Conservation (phyloP, 2,888 invertebrate species). For the Noctua janthina region DNA sequence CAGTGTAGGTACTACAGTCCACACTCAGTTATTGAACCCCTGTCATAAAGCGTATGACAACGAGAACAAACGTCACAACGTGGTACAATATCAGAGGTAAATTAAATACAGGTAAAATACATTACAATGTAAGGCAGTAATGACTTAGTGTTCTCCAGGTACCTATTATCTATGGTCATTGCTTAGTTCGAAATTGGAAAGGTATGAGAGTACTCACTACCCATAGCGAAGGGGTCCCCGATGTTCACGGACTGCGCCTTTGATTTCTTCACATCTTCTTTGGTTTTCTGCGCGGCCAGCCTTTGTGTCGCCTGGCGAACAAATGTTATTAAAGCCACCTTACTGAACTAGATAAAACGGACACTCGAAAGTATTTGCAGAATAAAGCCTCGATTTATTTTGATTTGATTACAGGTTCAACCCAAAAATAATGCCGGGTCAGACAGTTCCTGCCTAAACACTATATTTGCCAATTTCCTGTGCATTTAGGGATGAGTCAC, state of each 20-base stretch:
- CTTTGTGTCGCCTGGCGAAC: conserved; percentile 93
- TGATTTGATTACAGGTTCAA: neutral
- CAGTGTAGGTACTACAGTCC: neutral
- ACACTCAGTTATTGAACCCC: neutral
- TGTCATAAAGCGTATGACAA: neutral
- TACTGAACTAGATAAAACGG: neutral
- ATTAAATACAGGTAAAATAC: neutral
- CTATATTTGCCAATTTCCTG: neutral
- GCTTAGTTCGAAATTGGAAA: neutral
- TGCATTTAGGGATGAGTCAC: neutral
- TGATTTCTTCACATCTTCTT: conserved; percentile 95
- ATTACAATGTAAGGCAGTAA: neutral
- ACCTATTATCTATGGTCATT: neutral
- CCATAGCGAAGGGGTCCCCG: conserved; percentile 89
- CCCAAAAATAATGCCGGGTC: neutral
- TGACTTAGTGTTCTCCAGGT: neutral
- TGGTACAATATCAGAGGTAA: neutral
- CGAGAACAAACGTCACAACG: neutral
- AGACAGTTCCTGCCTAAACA: neutral
- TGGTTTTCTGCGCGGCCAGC: conserved; percentile 96
- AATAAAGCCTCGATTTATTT: neutral
- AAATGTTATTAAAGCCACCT: neutral
- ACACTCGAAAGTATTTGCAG: neutral
- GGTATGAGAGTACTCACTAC: conserved; percentile 74
- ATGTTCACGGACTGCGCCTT: conserved; percentile 90